phyloP scores from a whole-genome alignment of 1,140 invertebrate species.

The Drosophila ananassae region DNA sequence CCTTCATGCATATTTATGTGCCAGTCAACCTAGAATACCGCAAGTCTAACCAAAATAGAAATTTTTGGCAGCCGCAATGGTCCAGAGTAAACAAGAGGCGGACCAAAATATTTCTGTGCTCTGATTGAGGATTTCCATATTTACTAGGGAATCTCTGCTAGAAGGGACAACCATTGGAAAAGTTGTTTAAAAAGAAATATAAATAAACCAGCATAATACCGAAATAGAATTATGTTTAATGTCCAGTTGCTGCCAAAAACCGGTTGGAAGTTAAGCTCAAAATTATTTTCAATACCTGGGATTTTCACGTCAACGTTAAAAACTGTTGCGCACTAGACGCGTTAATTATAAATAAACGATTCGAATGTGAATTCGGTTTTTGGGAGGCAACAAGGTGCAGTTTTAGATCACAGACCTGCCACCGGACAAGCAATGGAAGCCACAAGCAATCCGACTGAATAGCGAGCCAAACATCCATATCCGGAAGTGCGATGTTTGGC shows the following conservation, averaged over 20 bases:
- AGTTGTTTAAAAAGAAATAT: constrained; percentile 14
- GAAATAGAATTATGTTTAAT: not conserved
- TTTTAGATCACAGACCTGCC: constrained; percentile 8
- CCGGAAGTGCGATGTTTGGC: constrained; percentile 27
- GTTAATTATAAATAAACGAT: constrained; percentile 16
- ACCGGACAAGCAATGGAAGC: constrained; percentile 10
- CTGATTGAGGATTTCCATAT: constrained; percentile 45
- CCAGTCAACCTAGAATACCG: constrained; percentile 28
- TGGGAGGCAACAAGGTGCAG: constrained; percentile 10
- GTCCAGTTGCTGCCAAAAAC: not conserved
- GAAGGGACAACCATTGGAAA: not conserved
- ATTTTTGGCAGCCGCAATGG: constrained; percentile 45
- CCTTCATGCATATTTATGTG: constrained; percentile 40
- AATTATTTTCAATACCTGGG: not conserved
- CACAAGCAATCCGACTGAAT: constrained; percentile 17
- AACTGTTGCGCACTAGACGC: constrained; percentile 18
- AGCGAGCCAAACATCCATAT: constrained; percentile 3
- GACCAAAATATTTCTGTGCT: constrained; percentile 11
- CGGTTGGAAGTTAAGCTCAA: no score
- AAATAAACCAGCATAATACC: constrained; percentile 17
- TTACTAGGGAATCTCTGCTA: constrained; percentile 15
- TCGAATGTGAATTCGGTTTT: constrained; percentile 6
- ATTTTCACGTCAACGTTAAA: constrained; percentile 2
- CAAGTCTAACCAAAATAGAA: constrained; percentile 43
- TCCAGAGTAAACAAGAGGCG: constrained; percentile 26